Evolutionary conservation across 2,888 invertebrate species (phyloP).

Genomic region (Idaea aversata): DNA sequence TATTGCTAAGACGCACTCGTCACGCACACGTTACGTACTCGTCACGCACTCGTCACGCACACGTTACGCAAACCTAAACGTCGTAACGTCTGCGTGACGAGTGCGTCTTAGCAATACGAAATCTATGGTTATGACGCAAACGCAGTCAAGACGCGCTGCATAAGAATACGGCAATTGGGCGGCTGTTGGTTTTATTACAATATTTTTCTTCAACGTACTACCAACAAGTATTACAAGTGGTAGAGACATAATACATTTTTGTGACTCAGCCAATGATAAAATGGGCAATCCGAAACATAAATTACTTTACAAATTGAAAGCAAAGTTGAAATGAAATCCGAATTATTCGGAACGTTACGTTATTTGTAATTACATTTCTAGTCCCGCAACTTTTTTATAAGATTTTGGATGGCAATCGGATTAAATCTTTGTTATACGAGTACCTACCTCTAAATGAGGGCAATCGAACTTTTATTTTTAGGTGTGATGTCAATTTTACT

Average conservation of each 20-base stretch:
- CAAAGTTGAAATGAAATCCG: background rate
- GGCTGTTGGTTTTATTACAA: too few species aligned
- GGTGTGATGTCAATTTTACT: background rate
- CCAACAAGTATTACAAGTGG: background rate
- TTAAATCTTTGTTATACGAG: background rate
- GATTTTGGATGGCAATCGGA: background rate
- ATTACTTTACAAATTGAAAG: background rate
- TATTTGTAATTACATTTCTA: background rate
- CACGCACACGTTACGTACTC: too few species aligned
- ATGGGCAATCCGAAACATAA: background rate
- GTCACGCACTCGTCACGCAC: too few species aligned
- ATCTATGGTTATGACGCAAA: too few species aligned
- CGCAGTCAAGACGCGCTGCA: too few species aligned
- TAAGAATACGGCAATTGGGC: too few species aligned
- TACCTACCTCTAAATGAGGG: background rate
- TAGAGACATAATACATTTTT: background rate
- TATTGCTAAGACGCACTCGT: too few species aligned
- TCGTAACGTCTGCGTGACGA: too few species aligned
- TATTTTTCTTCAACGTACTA: too few species aligned
- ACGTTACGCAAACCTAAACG: too few species aligned
- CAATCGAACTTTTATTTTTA: background rate
- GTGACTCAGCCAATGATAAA: background rate
- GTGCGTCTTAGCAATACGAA: too few species aligned
- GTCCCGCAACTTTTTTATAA: background rate
- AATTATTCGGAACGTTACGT: background rate